Percentiles rank a stretch among this genome's conserved stretches.
Evolutionary conservation across 2,888 invertebrate species (phyloP).

Genomic region (Rhamphomyia laevipes): DNA sequence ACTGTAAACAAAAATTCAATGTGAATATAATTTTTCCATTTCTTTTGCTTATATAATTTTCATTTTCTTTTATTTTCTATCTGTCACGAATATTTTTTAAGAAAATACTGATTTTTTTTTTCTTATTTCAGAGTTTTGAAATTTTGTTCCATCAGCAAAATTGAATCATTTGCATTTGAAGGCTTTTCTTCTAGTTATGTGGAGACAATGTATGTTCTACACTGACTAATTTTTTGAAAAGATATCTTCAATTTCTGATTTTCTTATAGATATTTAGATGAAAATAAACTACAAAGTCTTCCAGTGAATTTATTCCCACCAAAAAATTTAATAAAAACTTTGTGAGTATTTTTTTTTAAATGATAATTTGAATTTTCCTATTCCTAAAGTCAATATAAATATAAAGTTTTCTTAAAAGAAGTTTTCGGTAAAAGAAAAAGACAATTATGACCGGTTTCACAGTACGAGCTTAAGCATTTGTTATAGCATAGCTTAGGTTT

Average conservation of each 20-base stretch:
- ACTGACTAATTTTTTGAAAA: background rate
- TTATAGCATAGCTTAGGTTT: too few species aligned
- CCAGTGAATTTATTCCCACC: conserved; percentile 34
- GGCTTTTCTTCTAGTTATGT: conserved; percentile 30
- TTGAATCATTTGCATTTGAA: conserved; percentile 32
- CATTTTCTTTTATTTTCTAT: conserved; percentile 3
- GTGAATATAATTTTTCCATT: too few species aligned
- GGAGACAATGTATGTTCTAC: conserved; percentile 24
- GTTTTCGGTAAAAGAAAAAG: too few species aligned
- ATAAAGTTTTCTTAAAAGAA: too few species aligned
- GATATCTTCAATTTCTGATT: conserved; percentile 9
- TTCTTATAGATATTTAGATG: conserved; percentile 37
- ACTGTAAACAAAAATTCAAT: too few species aligned
- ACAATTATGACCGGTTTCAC: too few species aligned
- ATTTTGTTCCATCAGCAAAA: conserved; percentile 34
- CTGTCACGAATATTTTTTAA: too few species aligned
- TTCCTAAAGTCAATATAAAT: too few species aligned
- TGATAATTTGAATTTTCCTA: too few species aligned
- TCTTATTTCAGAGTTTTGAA: conserved; percentile 33
- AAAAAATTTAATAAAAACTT: conserved; percentile 30
- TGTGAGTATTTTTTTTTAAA: too few species aligned
- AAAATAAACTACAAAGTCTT: conserved; percentile 35
- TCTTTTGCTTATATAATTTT: background rate
- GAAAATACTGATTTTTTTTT: background rate
- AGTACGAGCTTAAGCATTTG: too few species aligned